These are phyloP conservation scores for Alloscopus bannaensis DNA, from an alignment of 2,888 invertebrate genomes.

Conservation along the genomic window DNA sequence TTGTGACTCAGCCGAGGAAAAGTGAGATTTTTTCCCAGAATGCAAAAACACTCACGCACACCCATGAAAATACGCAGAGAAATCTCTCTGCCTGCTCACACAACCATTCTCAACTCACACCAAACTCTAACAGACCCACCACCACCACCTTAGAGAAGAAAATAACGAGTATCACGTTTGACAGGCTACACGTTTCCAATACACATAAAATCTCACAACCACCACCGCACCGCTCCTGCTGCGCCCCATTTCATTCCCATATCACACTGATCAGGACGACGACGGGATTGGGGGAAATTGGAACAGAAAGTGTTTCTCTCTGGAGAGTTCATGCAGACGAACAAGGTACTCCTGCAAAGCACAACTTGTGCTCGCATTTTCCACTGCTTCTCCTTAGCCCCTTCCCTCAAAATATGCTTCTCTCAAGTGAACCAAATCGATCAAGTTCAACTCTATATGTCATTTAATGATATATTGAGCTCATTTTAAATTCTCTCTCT, in stretches of 20 bases:
- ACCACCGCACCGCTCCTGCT: conserved; percentile 10
- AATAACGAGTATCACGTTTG: conserved; percentile 1
- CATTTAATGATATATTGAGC: conserved; percentile 6
- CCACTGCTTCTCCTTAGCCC: background rate
- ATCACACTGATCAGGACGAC: background rate
- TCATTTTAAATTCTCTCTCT: conserved; percentile 1
- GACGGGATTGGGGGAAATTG: conserved; percentile 56
- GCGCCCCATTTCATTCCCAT: conserved; percentile 6
- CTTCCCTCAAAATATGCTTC: background rate
- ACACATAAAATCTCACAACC: too few relatives aligned
- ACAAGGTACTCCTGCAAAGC: background rate
- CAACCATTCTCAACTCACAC: conserved; percentile 5
- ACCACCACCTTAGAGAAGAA: conserved; percentile 4
- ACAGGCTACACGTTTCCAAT: conserved; percentile 30
- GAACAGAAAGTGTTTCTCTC: conserved; percentile 46
- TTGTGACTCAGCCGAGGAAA: conserved; percentile 20
- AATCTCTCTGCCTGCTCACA: background rate
- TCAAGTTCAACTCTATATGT: conserved; percentile 34
- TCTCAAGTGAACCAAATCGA: conserved; percentile 32
- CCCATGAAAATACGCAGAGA: too few relatives aligned
- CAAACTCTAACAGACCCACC: background rate
- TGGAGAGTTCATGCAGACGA: background rate
- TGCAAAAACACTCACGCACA: conserved; percentile 24
- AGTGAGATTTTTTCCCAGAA: conserved; percentile 44
- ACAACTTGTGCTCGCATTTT: too few relatives aligned